Conservation (phyloP, 2,113 vertebrate species). For the Perccottus glenii region DNA sequence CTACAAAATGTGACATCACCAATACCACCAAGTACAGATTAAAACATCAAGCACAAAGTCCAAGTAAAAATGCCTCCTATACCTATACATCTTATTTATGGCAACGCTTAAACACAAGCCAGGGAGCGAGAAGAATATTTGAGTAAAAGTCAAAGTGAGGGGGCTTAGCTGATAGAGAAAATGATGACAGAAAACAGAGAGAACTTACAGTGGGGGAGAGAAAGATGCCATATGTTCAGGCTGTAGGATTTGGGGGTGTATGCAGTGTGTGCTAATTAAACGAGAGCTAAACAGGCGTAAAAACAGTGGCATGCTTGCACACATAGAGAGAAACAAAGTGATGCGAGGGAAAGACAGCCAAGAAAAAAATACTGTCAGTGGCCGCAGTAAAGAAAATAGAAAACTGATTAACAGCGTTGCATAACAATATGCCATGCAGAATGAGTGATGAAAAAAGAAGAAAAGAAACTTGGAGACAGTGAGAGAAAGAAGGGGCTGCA, state of each 20-base stretch:
- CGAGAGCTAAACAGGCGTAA: constrained; percentile 49
- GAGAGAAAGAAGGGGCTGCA: constrained; percentile 13
- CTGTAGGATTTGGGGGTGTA: constrained; percentile 40
- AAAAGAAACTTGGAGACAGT: neutral
- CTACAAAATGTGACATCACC: constrained; percentile 34
- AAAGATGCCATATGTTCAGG: constrained; percentile 50
- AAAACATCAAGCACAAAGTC: constrained; percentile 6
- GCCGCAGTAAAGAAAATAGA: neutral
- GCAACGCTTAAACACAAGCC: too few relatives aligned
- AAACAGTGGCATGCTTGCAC: constrained; percentile 34
- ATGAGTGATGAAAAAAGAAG: neutral
- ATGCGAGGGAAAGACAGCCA: neutral
- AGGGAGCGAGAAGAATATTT: too few relatives aligned
- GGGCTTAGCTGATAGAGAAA: too few relatives aligned
- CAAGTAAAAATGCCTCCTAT: neutral
- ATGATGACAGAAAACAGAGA: neutral
- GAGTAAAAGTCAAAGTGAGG: neutral
- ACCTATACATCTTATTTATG: neutral
- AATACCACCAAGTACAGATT: neutral
- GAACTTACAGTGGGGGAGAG: neutral
- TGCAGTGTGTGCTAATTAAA: constrained; percentile 62
- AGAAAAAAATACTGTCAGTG: neutral
- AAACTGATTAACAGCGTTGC: constrained; percentile 11
- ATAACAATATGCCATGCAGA: constrained; percentile 9
- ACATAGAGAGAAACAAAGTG: constrained; percentile 1